Evolutionary conservation across 1,140 invertebrate species (phyloP), one percentile per base, ranked within the genome.

Genomic region (Cephus cinctus): DNA sequence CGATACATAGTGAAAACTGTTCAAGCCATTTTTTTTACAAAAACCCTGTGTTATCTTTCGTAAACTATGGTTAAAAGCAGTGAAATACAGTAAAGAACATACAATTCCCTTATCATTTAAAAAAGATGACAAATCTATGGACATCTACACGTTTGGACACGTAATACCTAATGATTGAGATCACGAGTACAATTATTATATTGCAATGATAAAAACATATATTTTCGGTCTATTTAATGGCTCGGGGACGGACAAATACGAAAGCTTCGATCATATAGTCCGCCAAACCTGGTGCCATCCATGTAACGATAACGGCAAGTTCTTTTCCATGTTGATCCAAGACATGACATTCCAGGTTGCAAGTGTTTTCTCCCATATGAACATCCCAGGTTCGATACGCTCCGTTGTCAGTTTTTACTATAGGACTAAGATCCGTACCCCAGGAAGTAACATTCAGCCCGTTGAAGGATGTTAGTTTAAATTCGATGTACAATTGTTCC

Each of bases 401-500:
- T 31, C 66, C 66, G 1, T 44, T 48, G 0, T 23, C 1, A 2
- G 59, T 65, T 21, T 20, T 50, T 14, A 56, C 19, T 4, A 53
- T 20, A 0, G 54, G 51, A 19, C 57, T 41, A 11, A 58, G 48
- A 4, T 39, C 16, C 14, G 11, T 18, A 18, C 32, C 18, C 12
- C n/a, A 34, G 18, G 61, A 58, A 36, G 62, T 67, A 36, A 71
- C 8, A 0, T 63, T 59, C n/a, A 46, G 36, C 9, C 50, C 59
- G 19, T 52, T 42, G 47, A 53, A 51, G 9, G 63, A 36, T 14
- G 47, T 52, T 32, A 76, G 56, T 54, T 67, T 66, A 59, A 80
- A 78, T 48, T 73, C 63, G 56, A 80, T 75, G 44, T 63, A 59
- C 46, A 81, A 62, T 11, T 21, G 41, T 21, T 76, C 62, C 18